Evolutionary conservation across 1,140 invertebrate species (phyloP).

Genomic region (Neoseiulus cucumeris): DNA sequence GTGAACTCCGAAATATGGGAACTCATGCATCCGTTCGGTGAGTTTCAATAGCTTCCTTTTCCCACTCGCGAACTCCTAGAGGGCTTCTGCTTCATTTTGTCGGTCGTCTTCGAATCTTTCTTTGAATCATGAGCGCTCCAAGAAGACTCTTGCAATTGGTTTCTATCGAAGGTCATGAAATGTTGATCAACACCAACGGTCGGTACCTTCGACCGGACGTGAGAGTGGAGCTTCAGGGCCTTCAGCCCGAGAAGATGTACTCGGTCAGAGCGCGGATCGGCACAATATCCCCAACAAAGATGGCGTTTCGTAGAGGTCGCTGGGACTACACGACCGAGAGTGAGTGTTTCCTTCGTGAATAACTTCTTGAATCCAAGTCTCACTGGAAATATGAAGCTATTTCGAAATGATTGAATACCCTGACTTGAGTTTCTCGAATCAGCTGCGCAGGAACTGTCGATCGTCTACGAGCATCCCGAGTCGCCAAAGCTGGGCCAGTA

Average conservation of each 20-base stretch:
- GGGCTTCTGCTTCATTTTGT: too few species aligned
- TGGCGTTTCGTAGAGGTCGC: neutral
- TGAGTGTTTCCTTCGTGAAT: too few species aligned
- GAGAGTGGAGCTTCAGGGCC: neutral
- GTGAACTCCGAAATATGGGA: constrained; percentile 6
- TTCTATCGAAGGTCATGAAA: constrained; percentile 6
- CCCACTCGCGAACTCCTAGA: too few species aligned
- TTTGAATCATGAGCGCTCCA: too few species aligned
- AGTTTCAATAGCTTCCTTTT: neutral
- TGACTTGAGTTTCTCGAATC: neutral
- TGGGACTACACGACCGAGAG: neutral
- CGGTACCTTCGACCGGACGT: neutral
- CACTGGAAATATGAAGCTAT: too few species aligned
- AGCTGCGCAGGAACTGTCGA: neutral
- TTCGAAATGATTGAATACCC: too few species aligned
- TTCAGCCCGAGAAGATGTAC: neutral
- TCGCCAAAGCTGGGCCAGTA: neutral
- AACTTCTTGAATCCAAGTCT: too few species aligned
- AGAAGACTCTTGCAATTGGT: too few species aligned
- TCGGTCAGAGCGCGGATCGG: neutral
- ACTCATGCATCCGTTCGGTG: neutral
- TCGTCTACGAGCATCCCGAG: neutral
- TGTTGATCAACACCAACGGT: neutral
- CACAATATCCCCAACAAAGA: neutral
- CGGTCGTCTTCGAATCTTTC: too few species aligned